Evolutionary conservation across 2,797 vertebrate species (phyloP), one percentile per base, ranked within the genome.

Genomic region (Odontamblyopus lacepedii): DNA sequence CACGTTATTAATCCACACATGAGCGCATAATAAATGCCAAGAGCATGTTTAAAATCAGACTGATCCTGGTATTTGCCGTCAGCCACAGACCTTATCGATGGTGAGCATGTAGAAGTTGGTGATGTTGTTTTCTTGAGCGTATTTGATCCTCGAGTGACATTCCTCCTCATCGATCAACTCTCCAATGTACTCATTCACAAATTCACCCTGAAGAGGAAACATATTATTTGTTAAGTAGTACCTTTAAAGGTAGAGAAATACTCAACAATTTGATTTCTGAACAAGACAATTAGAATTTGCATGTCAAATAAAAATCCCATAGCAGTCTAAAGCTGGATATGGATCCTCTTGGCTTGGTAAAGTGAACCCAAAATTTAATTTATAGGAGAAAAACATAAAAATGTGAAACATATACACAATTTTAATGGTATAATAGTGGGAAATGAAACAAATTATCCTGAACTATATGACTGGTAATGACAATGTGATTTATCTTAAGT

Each of bases 101-200:
- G 98, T 99, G 73, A 99, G 97, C 98, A 99, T 98, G 91, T 99
- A 99, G 91, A 99, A 99, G 86, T 98, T 94, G 0, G 93, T 95
- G 89, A 98, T 96, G 90, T 99, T 96, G 29, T 98, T 98, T 79
- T 99, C 98, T 9, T 99, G 98, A 2, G 97, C 97, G 1, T 93
- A 92, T 78, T 91, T 95, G 90, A 99, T 99, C 73, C 98, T 92
- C 11, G 96, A 96, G 91, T 95, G 93, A 81, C 98, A 99, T 71
- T 99, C 98, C 87, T 99, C 97, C 85, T 99, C 97, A 41, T 98
- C 98, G 1, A 99, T 96, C 84, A 99, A 91, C 90, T 99, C 98
- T 0, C 98, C 98, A 0, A 99, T 95, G 13, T 99, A 99, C 86
- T 99, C 98, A 66, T 99, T 99, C 67, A 99, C 98, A 85, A 99